Base-by-base conservation (phyloP, 2,113 vertebrate genomes). In the Rhinolophus sinicus region DNA sequence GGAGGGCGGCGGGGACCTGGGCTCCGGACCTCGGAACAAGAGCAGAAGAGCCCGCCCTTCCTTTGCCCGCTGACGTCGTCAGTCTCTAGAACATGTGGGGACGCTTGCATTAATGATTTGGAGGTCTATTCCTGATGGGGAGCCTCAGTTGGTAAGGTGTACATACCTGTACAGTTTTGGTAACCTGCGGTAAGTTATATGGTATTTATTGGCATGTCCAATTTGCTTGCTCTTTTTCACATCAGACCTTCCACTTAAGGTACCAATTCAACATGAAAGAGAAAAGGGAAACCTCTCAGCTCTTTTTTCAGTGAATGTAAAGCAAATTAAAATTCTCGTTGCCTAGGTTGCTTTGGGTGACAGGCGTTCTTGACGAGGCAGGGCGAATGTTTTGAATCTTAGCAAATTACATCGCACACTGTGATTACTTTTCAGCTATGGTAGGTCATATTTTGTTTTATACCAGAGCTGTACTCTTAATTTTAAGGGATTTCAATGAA, bases 51-150 rank as follows among this genome's bases (percentile, higher is more conserved):
- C 98, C 96, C 98, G 99, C 91, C 99, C 99, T 14, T 99, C 99
- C 97, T 99, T 99, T 89, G 97, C 99, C 96, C 99, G 99, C 98
- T 99, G 99, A 99, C 85, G 98, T 99, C 83, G 84, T 64, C 88
- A n/a, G 7, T 94, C 96, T 93, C 97, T 83, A 56, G 97, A 94
- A 97, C 97, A 96, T 83, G 95, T 58, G 91, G 96, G 86, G 97
- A 44, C 93, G 60, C 33, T 97, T 93, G 40, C 38, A 78, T 72
- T 82, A 78, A 94, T 35, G 96, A 94, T 21, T 82, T 77, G 98
- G 98, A 98, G 97, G 96, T 98, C 95, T 97, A 80, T 95, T 81
- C 98, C 98, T 93, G 95, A 73, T 90, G 97, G 98, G 98, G 97
- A 97, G 82, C 97, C 97, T 97, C 95, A 40, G 98, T 73, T 94